Evolutionary conservation across 2,797 vertebrate genomes (phyloP).

Genomic region (Vespertilio murinus): DNA sequence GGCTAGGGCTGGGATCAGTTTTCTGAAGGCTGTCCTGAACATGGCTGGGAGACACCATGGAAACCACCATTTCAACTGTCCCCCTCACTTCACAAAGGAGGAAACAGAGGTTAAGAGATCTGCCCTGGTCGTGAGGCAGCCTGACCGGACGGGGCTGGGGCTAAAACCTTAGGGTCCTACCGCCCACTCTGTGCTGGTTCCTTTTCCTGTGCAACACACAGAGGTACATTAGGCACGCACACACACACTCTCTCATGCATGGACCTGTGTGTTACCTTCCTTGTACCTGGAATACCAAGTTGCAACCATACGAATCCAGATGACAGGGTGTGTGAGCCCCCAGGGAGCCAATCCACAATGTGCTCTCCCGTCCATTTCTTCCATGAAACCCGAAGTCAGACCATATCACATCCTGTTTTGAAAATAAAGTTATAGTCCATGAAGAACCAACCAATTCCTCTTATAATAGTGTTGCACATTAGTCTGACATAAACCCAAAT

Average conservation of each 20-base stretch:
- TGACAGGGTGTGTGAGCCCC: constrained; percentile 97
- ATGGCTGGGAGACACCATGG: neutral
- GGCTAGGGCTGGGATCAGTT: neutral
- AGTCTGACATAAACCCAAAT: neutral
- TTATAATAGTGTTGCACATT: neutral
- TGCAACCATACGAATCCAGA: constrained; percentile 95
- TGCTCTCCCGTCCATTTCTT: constrained; percentile 93
- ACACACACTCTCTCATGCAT: neutral
- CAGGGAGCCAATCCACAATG: constrained; percentile 93
- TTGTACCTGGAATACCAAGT: constrained; percentile 96
- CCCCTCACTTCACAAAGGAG: neutral
- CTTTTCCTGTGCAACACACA: neutral
- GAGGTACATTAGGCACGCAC: neutral
- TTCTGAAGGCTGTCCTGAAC: neutral
- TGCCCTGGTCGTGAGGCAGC: neutral
- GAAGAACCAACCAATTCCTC: constrained; percentile 40
- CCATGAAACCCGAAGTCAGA: constrained; percentile 95
- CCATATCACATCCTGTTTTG: constrained; percentile 91
- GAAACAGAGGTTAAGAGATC: neutral
- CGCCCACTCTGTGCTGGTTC: neutral
- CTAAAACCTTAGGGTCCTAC: neutral
- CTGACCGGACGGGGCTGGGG: neutral
- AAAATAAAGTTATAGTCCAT: constrained; percentile 57
- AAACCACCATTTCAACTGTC: neutral
- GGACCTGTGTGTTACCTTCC: constrained; percentile 90